Percentiles rank a stretch among this genome's conserved stretches.
Evolutionary conservation across 2,888 invertebrate species (phyloP).

Genomic region (Galerucella calmariensis): DNA sequence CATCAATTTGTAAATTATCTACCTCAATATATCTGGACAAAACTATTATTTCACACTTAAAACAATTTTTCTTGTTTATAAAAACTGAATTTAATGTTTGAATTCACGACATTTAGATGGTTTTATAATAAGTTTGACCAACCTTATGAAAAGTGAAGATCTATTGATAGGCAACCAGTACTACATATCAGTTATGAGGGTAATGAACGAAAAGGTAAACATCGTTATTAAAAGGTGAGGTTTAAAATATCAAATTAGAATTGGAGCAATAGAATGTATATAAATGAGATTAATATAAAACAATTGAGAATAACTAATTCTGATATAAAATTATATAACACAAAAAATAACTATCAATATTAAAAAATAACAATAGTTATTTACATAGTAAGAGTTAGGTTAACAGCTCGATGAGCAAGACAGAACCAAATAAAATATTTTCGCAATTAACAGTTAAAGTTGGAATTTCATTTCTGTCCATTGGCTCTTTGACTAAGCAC

Average conservation of each 20-base stretch:
- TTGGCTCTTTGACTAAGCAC: slow-evolving; percentile 62
- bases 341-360: slow-evolving; percentile 26
- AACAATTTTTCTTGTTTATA: no score
- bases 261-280: not conserved
- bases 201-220: no score
- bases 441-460: slow-evolving; percentile 85
- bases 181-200: no score
- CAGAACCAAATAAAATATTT: slow-evolving; percentile 93
- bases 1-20: no score
- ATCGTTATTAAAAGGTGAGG: no score
- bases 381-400: slow-evolving; percentile 33
- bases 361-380: slow-evolving; percentile 18
- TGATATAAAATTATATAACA: slow-evolving; percentile 22
- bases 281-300: slow-evolving; percentile 31
- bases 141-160: no score
- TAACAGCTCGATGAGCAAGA: slow-evolving; percentile 83
- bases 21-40: no score
- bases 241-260: not conserved
- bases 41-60: no score
- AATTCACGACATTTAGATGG: no score
- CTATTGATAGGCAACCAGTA: no score
- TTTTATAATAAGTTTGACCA: no score
- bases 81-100: no score
- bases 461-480: slow-evolving; percentile 62
- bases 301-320: slow-evolving; percentile 27